Conservation (phyloP, 2,113 vertebrate species). For the Heterocephalus glaber region DNA sequence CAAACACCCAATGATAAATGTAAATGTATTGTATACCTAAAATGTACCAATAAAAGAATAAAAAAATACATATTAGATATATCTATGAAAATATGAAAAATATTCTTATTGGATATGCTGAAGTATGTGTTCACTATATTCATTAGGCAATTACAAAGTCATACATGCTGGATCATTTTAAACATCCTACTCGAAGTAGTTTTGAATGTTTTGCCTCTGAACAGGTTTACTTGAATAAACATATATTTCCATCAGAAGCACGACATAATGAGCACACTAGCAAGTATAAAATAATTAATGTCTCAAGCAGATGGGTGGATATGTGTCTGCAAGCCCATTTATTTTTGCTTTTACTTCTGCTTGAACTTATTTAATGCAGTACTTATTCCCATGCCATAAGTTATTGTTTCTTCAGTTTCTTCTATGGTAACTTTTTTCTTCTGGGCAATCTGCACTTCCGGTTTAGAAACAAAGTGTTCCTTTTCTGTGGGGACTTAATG, state of each 20-base stretch:
- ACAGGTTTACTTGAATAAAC: conserved; percentile 64
- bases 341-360: conserved; percentile 77
- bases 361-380: conserved; percentile 61
- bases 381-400: conserved; percentile 90
- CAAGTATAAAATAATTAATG: conserved; percentile 25
- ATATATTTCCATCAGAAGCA: not conserved
- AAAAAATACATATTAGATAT: not conserved
- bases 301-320: conserved; percentile 23
- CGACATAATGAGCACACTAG: not conserved
- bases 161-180: conserved; percentile 11
- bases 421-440: conserved; percentile 94
- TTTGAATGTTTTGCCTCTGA: conserved; percentile 57
- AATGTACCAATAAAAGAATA: too few species aligned
- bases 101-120: not conserved
- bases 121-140: not conserved
- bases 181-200: conserved; percentile 13
- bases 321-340: conserved; percentile 35
- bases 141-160: conserved; percentile 12
- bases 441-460: conserved; percentile 90
- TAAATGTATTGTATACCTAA: too few species aligned
- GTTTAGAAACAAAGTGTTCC: conserved; percentile 92
- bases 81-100: not conserved
- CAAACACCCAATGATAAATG: too few species aligned
- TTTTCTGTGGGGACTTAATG: conserved; percentile 94
- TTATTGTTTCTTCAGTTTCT: conserved; percentile 95